These are phyloP conservation scores for Chaetodon trifascialis DNA, from an alignment of 2,113 vertebrate genomes.

Conservation along the genomic window DNA sequence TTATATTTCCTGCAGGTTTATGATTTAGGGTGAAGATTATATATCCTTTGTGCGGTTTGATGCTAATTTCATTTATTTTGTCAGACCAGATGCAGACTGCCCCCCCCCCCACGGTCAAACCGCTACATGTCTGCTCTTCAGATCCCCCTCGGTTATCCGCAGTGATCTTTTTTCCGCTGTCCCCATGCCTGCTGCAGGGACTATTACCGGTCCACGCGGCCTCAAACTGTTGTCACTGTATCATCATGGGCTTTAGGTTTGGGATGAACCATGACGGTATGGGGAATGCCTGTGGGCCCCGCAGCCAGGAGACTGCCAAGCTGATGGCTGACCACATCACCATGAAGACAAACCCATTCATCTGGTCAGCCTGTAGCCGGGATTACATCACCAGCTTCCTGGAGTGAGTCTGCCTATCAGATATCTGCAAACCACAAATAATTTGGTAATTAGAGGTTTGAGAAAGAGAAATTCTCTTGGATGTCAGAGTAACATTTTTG, in stretches of 20 bases:
- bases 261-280: slow-evolving; percentile 99
- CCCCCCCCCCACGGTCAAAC: not conserved
- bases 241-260: slow-evolving; percentile 86
- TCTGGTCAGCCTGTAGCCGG: slow-evolving; percentile 97
- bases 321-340: slow-evolving; percentile 99
- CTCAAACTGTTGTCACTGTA: slow-evolving; percentile 57
- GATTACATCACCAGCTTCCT: slow-evolving; percentile 99
- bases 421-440: slow-evolving; percentile 56
- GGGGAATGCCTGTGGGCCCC: slow-evolving; percentile 94
- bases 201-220: slow-evolving; percentile 20
- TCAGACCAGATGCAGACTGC: not conserved
- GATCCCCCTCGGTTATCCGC: slow-evolving; percentile 16
- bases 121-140: slow-evolving; percentile 10
- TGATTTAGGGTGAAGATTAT: not conserved
- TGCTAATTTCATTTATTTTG: not conserved
- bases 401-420: slow-evolving; percentile 89
- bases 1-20: not conserved
- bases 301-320: slow-evolving; percentile 95
- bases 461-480: slow-evolving; percentile 10
- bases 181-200: slow-evolving; percentile 11
- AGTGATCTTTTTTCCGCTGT: slow-evolving; percentile 36
- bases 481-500: slow-evolving; percentile 14
- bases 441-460: slow-evolving; percentile 52
- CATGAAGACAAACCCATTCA: slow-evolving; percentile 98
- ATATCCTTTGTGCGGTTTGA: slow-evolving; percentile 9